phyloP scores from a whole-genome alignment of 2,113 vertebrate species.

The Capricornis sumatraensis region DNA sequence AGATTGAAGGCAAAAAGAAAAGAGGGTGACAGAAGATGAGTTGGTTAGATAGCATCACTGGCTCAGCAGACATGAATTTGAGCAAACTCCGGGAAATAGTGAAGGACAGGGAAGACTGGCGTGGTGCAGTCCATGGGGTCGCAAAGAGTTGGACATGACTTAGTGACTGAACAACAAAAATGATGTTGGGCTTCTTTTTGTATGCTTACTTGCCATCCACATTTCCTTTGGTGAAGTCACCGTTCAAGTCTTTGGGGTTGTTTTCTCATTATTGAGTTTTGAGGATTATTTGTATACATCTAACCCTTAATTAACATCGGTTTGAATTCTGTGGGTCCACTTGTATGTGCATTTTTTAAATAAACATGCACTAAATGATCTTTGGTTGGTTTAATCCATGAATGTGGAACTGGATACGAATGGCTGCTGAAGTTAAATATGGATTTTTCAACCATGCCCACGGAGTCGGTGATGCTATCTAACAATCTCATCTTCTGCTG shows the following conservation, averaged over 20 bases:
- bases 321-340: not conserved
- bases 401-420: not conserved
- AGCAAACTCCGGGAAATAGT: not conserved
- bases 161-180: not conserved
- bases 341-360: not conserved
- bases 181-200: not conserved
- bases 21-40: not conserved
- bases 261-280: not conserved
- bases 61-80: not conserved
- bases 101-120: not conserved
- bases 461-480: not conserved
- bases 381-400: not conserved
- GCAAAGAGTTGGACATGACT: not conserved
- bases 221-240: not conserved
- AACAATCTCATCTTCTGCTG: not conserved
- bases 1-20: not conserved
- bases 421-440: not conserved
- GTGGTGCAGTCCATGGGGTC: not conserved
- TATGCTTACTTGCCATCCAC: not conserved
- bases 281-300: not conserved
- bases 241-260: not conserved
- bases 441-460: not conserved
- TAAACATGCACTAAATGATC: not conserved
- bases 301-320: not conserved
- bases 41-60: not conserved